Percentiles rank a stretch among this genome's conserved stretches.
These are phyloP conservation scores for Microchrysa polita DNA, from an alignment of 2,888 invertebrate genomes.

Conservation along the genomic window DNA sequence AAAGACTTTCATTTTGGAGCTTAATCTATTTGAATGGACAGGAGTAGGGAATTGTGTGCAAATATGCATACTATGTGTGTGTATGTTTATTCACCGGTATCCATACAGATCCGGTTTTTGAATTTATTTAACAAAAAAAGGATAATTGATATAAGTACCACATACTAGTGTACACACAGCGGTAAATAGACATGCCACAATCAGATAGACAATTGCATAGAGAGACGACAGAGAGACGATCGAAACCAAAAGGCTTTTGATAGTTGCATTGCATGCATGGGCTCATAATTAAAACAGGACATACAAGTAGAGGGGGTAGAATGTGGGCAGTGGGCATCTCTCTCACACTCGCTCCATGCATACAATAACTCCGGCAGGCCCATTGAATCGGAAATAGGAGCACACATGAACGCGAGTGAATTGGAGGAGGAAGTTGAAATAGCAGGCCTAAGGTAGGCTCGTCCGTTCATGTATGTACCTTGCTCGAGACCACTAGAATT, in stretches of 20 bases:
- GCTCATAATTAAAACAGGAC: too few species aligned
- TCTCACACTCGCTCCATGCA: too few species aligned
- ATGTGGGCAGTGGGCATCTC: too few species aligned
- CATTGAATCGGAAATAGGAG: constrained; percentile 14
- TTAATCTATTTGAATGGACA: not conserved
- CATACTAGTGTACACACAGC: not conserved
- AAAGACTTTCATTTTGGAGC: constrained; percentile 5
- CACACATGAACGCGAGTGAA: too few species aligned
- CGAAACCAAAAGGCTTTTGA: not conserved
- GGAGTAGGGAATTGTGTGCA: constrained; percentile 5
- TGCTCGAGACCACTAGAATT: not conserved
- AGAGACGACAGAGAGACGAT: not conserved
- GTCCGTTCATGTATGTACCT: too few species aligned
- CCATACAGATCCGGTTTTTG: too few species aligned
- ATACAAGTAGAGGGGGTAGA: too few species aligned
- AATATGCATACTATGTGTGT: not conserved
- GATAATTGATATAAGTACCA: constrained; percentile 30
- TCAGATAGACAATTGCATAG: not conserved
- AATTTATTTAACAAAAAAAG: constrained; percentile 9
- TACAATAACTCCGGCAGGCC: not conserved
- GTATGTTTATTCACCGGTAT: too few species aligned
- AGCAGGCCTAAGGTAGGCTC: too few species aligned
- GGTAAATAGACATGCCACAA: constrained; percentile 14
- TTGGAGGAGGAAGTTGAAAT: too few species aligned
- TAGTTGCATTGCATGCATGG: too few species aligned